Conservation (phyloP, 1,140 invertebrate species). For the Whitmania pigra region DNA sequence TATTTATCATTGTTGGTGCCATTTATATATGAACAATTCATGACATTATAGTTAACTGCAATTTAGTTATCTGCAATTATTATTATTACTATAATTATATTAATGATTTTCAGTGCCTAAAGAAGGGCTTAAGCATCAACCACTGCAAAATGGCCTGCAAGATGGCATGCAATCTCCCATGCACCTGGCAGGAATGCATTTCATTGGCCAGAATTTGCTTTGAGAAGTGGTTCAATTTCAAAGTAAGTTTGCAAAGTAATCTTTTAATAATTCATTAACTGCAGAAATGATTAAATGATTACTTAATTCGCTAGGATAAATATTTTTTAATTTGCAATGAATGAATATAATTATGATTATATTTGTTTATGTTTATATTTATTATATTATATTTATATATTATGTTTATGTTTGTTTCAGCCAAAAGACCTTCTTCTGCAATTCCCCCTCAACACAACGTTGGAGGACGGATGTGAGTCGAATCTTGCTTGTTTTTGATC, state of each 20-base stretch:
- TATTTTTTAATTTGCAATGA: too few relatives aligned
- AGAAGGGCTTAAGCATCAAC: slow-evolving; percentile 31
- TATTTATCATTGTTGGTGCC: too few relatives aligned
- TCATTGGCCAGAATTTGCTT: slow-evolving; percentile 38
- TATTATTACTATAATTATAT: too few relatives aligned
- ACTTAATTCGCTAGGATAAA: too few relatives aligned
- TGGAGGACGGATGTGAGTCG: slow-evolving; percentile 39
- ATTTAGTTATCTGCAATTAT: too few relatives aligned
- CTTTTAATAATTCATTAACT: too few relatives aligned
- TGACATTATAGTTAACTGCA: too few relatives aligned
- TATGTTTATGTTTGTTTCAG: slow-evolving; percentile 30
- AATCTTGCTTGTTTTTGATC: too few relatives aligned
- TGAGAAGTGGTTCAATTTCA: slow-evolving; percentile 45
- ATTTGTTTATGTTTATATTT: too few relatives aligned
- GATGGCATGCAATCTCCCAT: slow-evolving; percentile 6
- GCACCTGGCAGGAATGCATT: slow-evolving; percentile 36
- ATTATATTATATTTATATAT: slow-evolving; percentile 7
- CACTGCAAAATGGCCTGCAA: slow-evolving; percentile 26
- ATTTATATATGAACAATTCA: too few relatives aligned
- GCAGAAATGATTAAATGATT: too few relatives aligned
- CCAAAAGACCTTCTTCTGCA: slow-evolving; percentile 39
- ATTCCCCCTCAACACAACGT: slow-evolving; percentile 40
- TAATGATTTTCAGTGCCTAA: slow-evolving; percentile 28
- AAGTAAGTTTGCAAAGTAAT: slow-evolving; percentile 28
- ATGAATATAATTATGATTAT: too few relatives aligned